Evolutionary conservation across 2,113 vertebrate species (phyloP).

Genomic region (Camelus dromedarius): DNA sequence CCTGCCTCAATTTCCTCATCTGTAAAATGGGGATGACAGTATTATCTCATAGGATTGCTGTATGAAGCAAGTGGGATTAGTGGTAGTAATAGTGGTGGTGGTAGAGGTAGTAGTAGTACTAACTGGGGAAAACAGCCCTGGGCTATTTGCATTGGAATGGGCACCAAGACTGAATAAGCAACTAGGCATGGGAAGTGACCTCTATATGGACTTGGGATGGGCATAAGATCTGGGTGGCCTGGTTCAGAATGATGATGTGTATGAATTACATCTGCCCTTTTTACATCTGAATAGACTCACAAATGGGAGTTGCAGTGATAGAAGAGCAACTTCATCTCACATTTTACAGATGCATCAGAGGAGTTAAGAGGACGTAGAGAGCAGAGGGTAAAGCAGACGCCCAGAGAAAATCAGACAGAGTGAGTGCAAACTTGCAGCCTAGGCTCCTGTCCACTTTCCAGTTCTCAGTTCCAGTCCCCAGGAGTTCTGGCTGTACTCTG

Average conservation of each 20-base stretch:
- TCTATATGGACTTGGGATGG: too few species aligned
- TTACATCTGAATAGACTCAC: neutral
- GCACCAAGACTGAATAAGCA: neutral
- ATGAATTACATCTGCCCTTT: neutral
- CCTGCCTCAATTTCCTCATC: neutral
- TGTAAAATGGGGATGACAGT: neutral
- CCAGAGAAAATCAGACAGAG: neutral
- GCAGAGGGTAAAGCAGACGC: neutral
- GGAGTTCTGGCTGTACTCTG: constrained; percentile 56
- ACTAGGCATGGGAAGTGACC: neutral
- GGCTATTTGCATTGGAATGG: neutral
- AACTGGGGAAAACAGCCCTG: neutral
- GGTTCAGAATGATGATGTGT: neutral
- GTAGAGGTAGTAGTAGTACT: neutral
- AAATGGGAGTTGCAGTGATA: neutral
- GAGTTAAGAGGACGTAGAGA: neutral
- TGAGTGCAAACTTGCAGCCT: neutral
- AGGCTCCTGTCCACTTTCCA: constrained; percentile 31
- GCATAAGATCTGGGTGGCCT: neutral
- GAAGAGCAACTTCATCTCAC: neutral
- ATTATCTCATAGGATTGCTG: neutral
- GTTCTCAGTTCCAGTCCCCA: neutral
- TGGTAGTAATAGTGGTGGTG: rapidly evolving
- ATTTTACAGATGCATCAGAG: neutral
- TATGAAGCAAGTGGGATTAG: neutral